phyloP scores from a whole-genome alignment of 2,888 invertebrate species.

The Sussaba pulchella region DNA sequence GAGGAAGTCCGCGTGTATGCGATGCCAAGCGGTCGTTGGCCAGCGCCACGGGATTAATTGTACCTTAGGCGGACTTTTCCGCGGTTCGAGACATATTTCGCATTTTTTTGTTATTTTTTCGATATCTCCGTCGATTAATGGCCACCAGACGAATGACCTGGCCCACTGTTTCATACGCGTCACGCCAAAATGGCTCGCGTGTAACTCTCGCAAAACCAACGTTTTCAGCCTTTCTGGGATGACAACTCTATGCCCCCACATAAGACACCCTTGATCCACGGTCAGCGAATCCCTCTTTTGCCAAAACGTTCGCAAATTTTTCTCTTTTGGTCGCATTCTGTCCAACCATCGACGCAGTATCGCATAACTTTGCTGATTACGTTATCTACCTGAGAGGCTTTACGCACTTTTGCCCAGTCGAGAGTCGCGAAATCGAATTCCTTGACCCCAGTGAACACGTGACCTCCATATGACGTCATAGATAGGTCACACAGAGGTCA shows the following conservation, averaged over 20 bases:
- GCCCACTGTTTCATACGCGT: slow-evolving; percentile 49
- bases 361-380: slow-evolving; percentile 32
- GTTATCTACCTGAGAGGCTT: slow-evolving; percentile 34
- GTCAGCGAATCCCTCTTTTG: slow-evolving; percentile 36
- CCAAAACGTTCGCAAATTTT: slow-evolving; percentile 14
- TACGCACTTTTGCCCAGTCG: slow-evolving; percentile 36
- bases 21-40: slow-evolving; percentile 43
- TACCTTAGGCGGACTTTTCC: slow-evolving; percentile 30
- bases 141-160: slow-evolving; percentile 53
- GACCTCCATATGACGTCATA: no score
- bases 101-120: slow-evolving; percentile 17
- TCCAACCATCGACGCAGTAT: slow-evolving; percentile 47
- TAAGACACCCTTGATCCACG: background rate
- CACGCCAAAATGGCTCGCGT: slow-evolving; percentile 34
- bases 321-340: slow-evolving; percentile 27
- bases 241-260: slow-evolving; percentile 53
- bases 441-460: no score
- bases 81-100: slow-evolving; percentile 30
- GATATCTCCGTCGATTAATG: slow-evolving; percentile 44
- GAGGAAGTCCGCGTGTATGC: slow-evolving; percentile 60
- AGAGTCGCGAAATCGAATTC: slow-evolving; percentile 49
- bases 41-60: slow-evolving; percentile 54
- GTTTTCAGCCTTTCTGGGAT: slow-evolving; percentile 40
- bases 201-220: slow-evolving; percentile 24
- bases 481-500: no score